These are phyloP conservation scores for Chesias legatella DNA, from an alignment of 2,888 invertebrate species.

Conservation along the genomic window DNA sequence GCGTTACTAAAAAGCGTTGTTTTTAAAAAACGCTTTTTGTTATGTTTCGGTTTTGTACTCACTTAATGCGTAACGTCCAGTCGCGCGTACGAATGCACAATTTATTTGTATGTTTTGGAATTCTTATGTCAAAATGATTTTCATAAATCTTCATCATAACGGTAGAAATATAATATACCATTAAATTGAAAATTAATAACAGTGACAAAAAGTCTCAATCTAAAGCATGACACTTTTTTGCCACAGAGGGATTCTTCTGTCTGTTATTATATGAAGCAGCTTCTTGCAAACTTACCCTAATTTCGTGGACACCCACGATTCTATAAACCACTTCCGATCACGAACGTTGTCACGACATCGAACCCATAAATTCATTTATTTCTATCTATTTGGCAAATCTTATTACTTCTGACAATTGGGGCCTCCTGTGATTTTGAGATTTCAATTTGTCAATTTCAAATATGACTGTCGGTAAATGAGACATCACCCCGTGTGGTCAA, in stretches of 20 bases:
- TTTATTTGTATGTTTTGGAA: too few species aligned
- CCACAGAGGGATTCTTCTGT: slow-evolving; percentile 38
- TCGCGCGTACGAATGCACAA: too few species aligned
- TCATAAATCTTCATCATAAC: too few species aligned
- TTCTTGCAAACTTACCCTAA: slow-evolving; percentile 36
- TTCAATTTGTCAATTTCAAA: slow-evolving; percentile 67
- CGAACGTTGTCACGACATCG: slow-evolving; percentile 40
- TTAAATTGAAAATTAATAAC: slow-evolving; percentile 1
- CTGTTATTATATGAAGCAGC: slow-evolving; percentile 38
- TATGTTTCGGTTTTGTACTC: too few species aligned
- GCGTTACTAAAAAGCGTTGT: too few species aligned
- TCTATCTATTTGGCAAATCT: slow-evolving; percentile 40
- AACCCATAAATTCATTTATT: slow-evolving; percentile 38
- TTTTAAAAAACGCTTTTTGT: too few species aligned
- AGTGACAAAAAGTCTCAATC: slow-evolving; percentile 7
- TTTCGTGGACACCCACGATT: slow-evolving; percentile 41
- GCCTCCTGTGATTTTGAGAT: slow-evolving; percentile 59
- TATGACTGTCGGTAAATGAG: slow-evolving; percentile 59
- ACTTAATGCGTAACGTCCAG: too few species aligned
- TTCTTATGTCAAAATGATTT: too few species aligned
- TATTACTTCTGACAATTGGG: slow-evolving; percentile 51
- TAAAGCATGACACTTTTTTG: slow-evolving; percentile 29
- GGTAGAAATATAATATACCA: too few species aligned
- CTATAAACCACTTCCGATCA: slow-evolving; percentile 64
- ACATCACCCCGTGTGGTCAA: slow-evolving; percentile 70